Evolutionary conservation across 2,113 vertebrate species (phyloP), one percentile per base, ranked within the genome.

Genomic region (Penelope pileata): DNA sequence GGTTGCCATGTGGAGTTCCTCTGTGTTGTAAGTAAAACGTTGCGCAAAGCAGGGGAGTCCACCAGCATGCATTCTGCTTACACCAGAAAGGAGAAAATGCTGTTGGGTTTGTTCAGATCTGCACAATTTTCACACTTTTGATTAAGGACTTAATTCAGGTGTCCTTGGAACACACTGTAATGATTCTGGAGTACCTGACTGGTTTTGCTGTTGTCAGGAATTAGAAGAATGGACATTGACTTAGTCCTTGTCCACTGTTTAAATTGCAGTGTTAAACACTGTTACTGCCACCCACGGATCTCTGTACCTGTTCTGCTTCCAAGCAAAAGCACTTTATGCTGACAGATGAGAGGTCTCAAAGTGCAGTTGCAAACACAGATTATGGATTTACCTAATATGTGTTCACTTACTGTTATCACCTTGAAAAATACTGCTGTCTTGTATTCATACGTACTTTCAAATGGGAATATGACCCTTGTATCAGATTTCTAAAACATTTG

Each of bases 11-110:
- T 96, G 95, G 94, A 97, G 91, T 94, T 94, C 93, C 96, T 97
- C 93, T 97, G 94, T 96, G 30, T 97, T 97, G 97, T 97, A 96
- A 97, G 96, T 97, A 97, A 97, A 91, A 81, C 82, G 22, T 23
- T 94, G 82, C 26, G 1, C 78, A 96, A 58, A 96, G 83, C 93
- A 96, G 95, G 96, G 94, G 91, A 96, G 87, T 70, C 96, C 92
- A 86, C 91, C 94, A 93, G 95, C 96, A 95, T 96, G 94, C 88
- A n/a, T 95, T 93, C 88, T 83, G 56, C 93, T 87, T 96, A 91
- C 70, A 79, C 73, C 22, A 94, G 84, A 82, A 79, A 91, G 93
- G 70, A 96, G 86, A 92, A 95, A 90, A 95, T 92, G 93, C 92
- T 95, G 84, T 92, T 95, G 91, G 12, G 1, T 92, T 95, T 91